A percentile compares a stretch with the other conserved stretches of the same genome.
phyloP scores from a whole-genome alignment of 2,888 invertebrate species.

The Tenthredo distinguenda region DNA sequence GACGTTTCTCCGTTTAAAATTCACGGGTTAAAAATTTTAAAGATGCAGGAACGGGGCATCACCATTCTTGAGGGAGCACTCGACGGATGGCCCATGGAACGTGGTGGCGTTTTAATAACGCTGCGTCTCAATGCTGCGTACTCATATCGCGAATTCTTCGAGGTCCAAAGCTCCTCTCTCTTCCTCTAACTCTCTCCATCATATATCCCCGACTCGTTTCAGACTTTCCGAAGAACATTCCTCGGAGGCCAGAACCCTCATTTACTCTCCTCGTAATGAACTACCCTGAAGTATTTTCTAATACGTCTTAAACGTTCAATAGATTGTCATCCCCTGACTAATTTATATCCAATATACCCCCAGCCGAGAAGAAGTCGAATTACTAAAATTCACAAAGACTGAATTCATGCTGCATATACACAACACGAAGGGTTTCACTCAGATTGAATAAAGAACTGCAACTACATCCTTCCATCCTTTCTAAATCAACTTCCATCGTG shows the following conservation, averaged over 20 bases:
- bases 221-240: constrained; percentile 43
- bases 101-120: constrained; percentile 48
- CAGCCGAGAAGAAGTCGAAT: background rate
- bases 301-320: constrained; percentile 62
- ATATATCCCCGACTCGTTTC: constrained; percentile 9
- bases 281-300: constrained; percentile 26
- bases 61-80: constrained; percentile 51
- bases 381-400: background rate
- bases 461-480: background rate
- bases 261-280: constrained; percentile 14
- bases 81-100: constrained; percentile 27
- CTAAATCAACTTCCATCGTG: background rate
- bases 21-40: constrained; percentile 56
- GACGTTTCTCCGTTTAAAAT: constrained; percentile 16
- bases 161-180: constrained; percentile 59
- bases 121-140: constrained; percentile 49
- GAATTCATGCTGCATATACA: background rate
- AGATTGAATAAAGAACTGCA: background rate
- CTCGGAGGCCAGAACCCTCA: constrained; percentile 7
- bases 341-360: background rate
- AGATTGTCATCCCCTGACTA: background rate
- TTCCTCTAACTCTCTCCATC: background rate
- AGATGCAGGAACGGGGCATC: constrained; percentile 50
- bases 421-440: background rate
- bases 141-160: constrained; percentile 75